Percentiles rank a stretch among this genome's conserved stretches.
phyloP scores from a whole-genome alignment of 2,888 invertebrate genomes.

The Meliscaeva auricollis region DNA sequence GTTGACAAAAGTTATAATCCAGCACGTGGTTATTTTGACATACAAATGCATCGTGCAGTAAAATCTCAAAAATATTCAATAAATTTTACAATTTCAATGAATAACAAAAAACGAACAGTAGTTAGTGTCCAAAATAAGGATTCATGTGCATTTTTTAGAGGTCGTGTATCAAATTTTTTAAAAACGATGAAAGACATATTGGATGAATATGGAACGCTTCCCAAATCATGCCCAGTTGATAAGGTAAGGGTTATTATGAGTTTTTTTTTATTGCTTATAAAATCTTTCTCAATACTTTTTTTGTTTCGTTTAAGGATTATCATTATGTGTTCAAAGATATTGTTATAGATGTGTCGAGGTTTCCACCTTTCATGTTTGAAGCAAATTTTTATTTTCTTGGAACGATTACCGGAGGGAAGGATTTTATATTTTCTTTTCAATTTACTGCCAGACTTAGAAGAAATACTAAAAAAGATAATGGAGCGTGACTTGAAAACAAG shows the following conservation, averaged over 20 bases:
- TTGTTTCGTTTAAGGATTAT: background rate
- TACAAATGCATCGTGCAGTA: constrained; percentile 5
- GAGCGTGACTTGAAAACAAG: no score
- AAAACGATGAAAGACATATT: background rate
- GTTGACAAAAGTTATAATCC: background rate
- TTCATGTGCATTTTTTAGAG: constrained; percentile 16
- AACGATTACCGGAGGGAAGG: background rate
- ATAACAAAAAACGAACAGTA: background rate
- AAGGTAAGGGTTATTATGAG: background rate
- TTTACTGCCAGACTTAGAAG: background rate
- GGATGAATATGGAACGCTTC: background rate
- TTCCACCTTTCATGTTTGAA: background rate
- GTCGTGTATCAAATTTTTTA: background rate
- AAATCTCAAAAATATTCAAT: background rate
- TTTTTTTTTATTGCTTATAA: no score
- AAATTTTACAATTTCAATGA: background rate
- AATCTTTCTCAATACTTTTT: no score
- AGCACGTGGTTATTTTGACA: background rate
- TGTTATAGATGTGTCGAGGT: background rate
- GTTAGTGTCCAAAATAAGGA: background rate
- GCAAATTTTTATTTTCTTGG: background rate
- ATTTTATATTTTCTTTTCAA: background rate
- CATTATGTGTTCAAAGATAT: background rate
- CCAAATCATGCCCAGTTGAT: background rate
- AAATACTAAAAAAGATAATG: background rate